Evolutionary conservation across 2,113 vertebrate species (phyloP), one percentile per base, ranked within the genome.

Genomic region (Rhombomys opimus): DNA sequence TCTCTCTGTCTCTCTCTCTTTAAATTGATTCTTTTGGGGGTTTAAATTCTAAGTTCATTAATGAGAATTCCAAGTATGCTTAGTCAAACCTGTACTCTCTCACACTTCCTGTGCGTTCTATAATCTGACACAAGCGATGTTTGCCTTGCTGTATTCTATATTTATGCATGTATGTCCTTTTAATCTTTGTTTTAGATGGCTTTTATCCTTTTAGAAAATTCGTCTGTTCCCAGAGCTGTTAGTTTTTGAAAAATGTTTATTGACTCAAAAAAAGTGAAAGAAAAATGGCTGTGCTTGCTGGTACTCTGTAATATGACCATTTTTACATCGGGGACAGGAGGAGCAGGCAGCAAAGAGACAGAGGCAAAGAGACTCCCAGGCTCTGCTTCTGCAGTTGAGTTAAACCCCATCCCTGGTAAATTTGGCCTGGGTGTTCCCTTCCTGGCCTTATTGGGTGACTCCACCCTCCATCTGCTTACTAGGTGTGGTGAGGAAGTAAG

Each of bases 131-230:
- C 14, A 65, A 13, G 41, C 35, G 9, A 12, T 32, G 17, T 22
- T 68, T 32, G 20, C 67, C 91, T 30, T 9, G 7, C 65, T 57
- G 76, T 27, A 22, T 17, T 90, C 68, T 9, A 7, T 63, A n/a
- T 76, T 54, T 4, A 25, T 27, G 17, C 67, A 41, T 92, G 38
- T 59, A 41, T 61, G 75, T 3, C 46, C 11, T 46, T 52, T 97
- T 67, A 17, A 87, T 50, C 41, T 86, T 32, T 32, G 30, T 22
- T 78, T 85, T 68, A 38, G 32, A 52, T 68, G 63, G 32, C 13
- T 77, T 91, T 93, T 95, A 68, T 63, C 46, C 92, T 35, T 89
- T 89, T n/a, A 75, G 82, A 57, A 91, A 52, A 86, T 78, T 92
- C 90, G 90, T 72, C 10, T 38, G 82, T 65, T 92, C 87, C 77